Conservation (phyloP, 2,888 invertebrate species). For the Ophioninae sp. region DNA sequence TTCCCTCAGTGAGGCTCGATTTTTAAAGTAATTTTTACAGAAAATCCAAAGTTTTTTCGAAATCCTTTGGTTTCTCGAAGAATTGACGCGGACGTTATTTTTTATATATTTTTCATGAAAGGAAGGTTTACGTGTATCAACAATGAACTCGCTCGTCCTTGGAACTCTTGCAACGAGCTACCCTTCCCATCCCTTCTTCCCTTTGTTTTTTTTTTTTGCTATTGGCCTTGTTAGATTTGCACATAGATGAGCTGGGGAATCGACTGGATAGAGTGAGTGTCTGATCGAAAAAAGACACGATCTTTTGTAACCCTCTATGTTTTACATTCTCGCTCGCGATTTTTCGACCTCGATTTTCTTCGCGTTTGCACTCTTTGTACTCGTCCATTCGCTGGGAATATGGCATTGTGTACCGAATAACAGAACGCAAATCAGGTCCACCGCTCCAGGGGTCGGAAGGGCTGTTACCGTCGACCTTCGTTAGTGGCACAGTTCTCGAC, state of each 20-base stretch:
- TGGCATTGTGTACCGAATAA: slow-evolving; percentile 30
- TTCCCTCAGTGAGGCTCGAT: no score
- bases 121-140: no score
- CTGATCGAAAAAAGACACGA: slow-evolving; percentile 6
- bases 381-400: slow-evolving; percentile 18
- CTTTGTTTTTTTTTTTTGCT: background rate
- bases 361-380: background rate
- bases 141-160: no score
- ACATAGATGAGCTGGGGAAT: background rate
- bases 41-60: no score
- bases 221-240: background rate
- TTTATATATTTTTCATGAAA: no score
- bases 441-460: slow-evolving; percentile 24
- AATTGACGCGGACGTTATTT: no score
- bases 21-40: no score
- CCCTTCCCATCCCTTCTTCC: background rate
- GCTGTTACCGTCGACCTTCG: background rate
- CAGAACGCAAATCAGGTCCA: slow-evolving; percentile 42
- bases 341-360: slow-evolving; percentile 24
- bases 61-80: no score
- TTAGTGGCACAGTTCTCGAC: slow-evolving; percentile 26
- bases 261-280: background rate
- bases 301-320: slow-evolving; percentile 5
- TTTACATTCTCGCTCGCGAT: background rate
- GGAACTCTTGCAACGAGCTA: no score